Evolutionary conservation across 2,888 invertebrate species (phyloP).

Genomic region (Lysandra bellargus): DNA sequence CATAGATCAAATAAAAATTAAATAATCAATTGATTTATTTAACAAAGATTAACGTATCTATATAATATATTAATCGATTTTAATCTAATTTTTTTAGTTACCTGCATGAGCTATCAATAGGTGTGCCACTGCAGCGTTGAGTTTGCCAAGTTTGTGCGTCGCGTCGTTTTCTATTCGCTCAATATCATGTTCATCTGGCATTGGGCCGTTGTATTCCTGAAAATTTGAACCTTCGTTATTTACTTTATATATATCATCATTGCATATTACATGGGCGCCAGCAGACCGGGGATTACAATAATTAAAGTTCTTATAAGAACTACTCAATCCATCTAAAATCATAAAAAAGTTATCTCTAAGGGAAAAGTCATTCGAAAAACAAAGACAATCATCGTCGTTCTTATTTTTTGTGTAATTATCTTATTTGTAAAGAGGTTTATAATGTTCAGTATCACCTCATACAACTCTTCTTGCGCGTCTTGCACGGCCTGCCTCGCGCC

Average conservation of each 20-base stretch:
- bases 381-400: neutral
- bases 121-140: conserved; percentile 64
- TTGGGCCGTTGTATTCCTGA: conserved; percentile 51
- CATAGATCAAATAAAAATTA: too few relatives aligned
- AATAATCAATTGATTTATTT: too few relatives aligned
- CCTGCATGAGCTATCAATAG: conserved; percentile 62
- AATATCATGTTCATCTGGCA: conserved; percentile 43
- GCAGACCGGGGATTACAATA: neutral
- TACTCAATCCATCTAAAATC: too few relatives aligned
- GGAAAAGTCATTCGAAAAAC: too few relatives aligned
- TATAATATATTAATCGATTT: too few relatives aligned
- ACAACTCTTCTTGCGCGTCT: conserved; percentile 44
- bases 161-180: conserved; percentile 49
- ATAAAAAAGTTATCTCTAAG: too few relatives aligned
- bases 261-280: neutral
- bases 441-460: conserved; percentile 42
- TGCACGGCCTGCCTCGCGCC: conserved; percentile 50
- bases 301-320: neutral
- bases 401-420: too few relatives aligned
- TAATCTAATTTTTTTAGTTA: conserved; percentile 39
- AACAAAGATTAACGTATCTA: too few relatives aligned
- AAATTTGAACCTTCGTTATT: conserved; percentile 17
- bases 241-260: neutral
- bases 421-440: too few relatives aligned
- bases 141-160: conserved; percentile 53